Conservation (phyloP, 2,888 invertebrate species). For the Syrista parreyssii region DNA sequence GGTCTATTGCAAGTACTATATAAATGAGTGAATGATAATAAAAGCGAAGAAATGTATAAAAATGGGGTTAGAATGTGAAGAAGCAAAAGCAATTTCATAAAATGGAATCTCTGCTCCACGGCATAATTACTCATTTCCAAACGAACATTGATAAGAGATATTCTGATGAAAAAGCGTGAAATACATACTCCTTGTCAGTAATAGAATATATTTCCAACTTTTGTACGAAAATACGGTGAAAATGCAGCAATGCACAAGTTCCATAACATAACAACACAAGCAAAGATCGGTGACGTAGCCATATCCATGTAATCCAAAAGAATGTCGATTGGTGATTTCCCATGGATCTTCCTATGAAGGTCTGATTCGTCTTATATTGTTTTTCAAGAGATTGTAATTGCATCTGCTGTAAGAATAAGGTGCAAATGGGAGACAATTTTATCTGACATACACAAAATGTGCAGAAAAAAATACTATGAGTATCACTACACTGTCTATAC, state of each 20-base stretch:
- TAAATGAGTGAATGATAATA: neutral
- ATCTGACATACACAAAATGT: neutral
- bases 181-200: constrained; percentile 2
- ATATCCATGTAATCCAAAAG: neutral
- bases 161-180: neutral
- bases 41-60: neutral
- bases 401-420: neutral
- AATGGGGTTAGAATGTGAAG: constrained; percentile 11
- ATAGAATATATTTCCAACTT: constrained; percentile 3
- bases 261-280: constrained; percentile 37
- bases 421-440: neutral
- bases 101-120: neutral
- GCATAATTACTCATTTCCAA: neutral
- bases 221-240: constrained; percentile 15
- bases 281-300: neutral
- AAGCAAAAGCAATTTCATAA: constrained; percentile 11
- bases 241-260: constrained; percentile 28
- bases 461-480: neutral
- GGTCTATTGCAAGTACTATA: neutral
- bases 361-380: neutral
- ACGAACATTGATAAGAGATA: neutral
- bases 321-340: neutral
- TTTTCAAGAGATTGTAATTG: neutral
- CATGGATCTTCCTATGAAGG: neutral
- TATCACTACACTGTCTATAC: neutral